Base-by-base conservation (phyloP, 2,888 invertebrate species). In the Patella depressa region DNA sequence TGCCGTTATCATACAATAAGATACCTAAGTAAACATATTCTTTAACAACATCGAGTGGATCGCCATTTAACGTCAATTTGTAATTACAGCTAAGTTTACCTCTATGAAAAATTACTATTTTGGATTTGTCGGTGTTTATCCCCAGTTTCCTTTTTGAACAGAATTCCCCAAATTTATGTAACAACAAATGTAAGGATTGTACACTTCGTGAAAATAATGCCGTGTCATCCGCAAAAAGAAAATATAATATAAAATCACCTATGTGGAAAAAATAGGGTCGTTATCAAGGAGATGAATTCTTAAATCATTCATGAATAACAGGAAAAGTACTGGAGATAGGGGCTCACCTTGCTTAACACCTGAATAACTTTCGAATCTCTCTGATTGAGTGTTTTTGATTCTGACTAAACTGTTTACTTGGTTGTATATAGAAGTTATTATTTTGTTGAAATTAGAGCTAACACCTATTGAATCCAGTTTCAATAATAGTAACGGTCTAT, bases 181-280 rank as follows among this genome's bases (percentile, higher is more conserved):
- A 65, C 14, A 65, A 3, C 5, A 19, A 19, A 19, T 65, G 65
- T 12, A 65, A 14, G 7, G 65, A 65, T 19, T 19, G 9, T 19
- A 19, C 65, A n/a, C 19, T 19, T 3, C 24, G n/a, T 19, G 65
- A n/a, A 65, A 65, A 65, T 7, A 65, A 12, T 19, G 65, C 65
- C 19, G 65, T 65, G 24, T 65, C 65, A 19, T n/a, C 65, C n/a
- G 65, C 65, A n/a, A 65, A 65, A 19, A 65, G 65, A 19, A 65
- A 19, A 4, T 9, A 14, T 19, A 65, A 19, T n/a, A 19, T 19
- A 65, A 65, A 19, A 65, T 65, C n/a, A 19, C 65, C 7, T 65
- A 65, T 65, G 65, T n/a, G 19, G 24, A n/a, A n/a, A 9, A 65
- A n/a, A 2, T 14, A 65, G 65, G n/a, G 24, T 65, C 29, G 24